Conservation (phyloP, 2,888 invertebrate species). For the Netelia virgata region DNA sequence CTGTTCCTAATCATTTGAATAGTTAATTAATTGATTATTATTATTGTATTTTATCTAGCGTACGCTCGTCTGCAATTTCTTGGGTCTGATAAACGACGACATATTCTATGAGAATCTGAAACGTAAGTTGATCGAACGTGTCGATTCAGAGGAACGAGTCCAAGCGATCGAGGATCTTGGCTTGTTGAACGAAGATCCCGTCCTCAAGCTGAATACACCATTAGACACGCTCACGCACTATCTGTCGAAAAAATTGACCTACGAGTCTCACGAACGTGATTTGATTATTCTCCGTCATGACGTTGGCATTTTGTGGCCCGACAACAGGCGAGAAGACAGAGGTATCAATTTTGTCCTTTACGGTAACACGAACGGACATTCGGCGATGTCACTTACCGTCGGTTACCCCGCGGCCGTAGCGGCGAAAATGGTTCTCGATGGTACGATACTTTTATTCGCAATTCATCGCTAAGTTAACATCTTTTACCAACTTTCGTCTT, state of each 20-base stretch:
- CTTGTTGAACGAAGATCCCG: slow-evolving; percentile 92
- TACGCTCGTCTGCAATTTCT: slow-evolving; percentile 93
- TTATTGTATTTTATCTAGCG: slow-evolving; percentile 86
- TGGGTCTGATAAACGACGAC: slow-evolving; percentile 93
- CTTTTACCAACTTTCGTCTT: too few relatives aligned
- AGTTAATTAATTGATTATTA: slow-evolving; percentile 28
- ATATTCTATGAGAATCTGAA: slow-evolving; percentile 97
- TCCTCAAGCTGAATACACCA: slow-evolving; percentile 94
- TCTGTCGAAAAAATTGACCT: slow-evolving; percentile 92
- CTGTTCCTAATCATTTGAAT: not conserved
- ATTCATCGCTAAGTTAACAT: not conserved
- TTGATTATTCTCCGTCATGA: slow-evolving; percentile 97
- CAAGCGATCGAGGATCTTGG: slow-evolving; percentile 95
- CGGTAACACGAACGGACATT: slow-evolving; percentile 93
- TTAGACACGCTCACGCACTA: slow-evolving; percentile 97
- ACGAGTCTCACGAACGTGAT: slow-evolving; percentile 94
- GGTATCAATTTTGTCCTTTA: slow-evolving; percentile 96
- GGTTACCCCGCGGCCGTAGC: slow-evolving; percentile 98
- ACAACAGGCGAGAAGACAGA: slow-evolving; percentile 92
- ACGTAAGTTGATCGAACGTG: slow-evolving; percentile 92
- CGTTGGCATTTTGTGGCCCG: slow-evolving; percentile 96
- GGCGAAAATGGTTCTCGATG: slow-evolving; percentile 98
- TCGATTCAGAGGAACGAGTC: slow-evolving; percentile 90
- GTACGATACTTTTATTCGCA: slow-evolving; percentile 85
- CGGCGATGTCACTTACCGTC: slow-evolving; percentile 98